A percentile compares a stretch with the other conserved stretches of the same genome.
Conservation (phyloP, 2,888 invertebrate species). For the Pachycephus smyrnensis region DNA sequence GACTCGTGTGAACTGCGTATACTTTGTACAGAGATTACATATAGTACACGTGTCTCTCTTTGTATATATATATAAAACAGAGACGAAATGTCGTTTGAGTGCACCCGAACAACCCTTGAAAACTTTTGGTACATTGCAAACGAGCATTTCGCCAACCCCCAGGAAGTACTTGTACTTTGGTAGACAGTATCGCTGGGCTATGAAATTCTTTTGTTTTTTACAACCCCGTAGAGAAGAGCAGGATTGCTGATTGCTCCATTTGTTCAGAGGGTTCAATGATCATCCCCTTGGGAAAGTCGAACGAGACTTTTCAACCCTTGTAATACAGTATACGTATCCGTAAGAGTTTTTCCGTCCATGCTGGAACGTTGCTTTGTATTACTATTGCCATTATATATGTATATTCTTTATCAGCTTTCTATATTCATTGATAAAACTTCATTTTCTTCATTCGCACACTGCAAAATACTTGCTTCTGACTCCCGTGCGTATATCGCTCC, state of each 20-base stretch:
- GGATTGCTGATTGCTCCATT: slow-evolving; percentile 45
- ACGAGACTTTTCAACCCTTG: neutral
- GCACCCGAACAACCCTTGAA: neutral
- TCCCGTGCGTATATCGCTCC: slow-evolving; percentile 4
- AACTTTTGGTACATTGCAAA: neutral
- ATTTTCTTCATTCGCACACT: neutral
- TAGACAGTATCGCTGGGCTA: neutral
- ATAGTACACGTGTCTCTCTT: neutral
- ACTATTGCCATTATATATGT: too few relatives aligned
- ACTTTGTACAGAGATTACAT: neutral
- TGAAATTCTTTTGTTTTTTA: slow-evolving; percentile 41
- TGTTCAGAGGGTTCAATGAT: slow-evolving; percentile 46
- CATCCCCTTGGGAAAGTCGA: slow-evolving; percentile 25
- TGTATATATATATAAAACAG: neutral
- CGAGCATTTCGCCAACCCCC: neutral
- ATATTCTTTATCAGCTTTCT: neutral
- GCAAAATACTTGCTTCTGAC: neutral
- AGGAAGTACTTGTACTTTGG: neutral
- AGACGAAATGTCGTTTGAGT: neutral
- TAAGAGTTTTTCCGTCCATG: neutral
- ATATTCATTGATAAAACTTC: neutral
- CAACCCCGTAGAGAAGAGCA: slow-evolving; percentile 22
- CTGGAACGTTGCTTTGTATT: neutral
- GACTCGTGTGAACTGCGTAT: neutral
- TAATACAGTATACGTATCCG: neutral